Evolutionary conservation across 2,113 vertebrate genomes (phyloP).

Genomic region (Laticauda laticaudata): DNA sequence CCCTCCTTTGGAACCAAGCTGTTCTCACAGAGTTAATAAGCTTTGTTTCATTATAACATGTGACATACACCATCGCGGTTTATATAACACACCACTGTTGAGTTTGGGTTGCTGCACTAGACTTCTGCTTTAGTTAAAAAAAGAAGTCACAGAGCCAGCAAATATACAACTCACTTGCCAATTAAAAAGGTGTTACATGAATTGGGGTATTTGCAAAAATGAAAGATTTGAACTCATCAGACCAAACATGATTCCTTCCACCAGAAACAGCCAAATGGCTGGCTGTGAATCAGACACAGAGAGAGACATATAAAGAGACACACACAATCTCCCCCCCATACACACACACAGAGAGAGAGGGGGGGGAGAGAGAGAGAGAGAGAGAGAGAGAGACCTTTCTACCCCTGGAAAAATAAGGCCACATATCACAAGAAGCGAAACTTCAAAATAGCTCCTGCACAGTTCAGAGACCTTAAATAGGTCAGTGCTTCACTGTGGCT

Average conservation of each 20-base stretch:
- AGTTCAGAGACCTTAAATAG: background rate
- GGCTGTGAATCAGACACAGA: background rate
- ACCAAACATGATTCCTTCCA: background rate
- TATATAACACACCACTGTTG: background rate
- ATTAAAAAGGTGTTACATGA: constrained; percentile 31
- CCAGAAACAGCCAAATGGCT: background rate
- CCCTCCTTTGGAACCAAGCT: constrained; percentile 12
- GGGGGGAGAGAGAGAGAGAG: too few relatives aligned
- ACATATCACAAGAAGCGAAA: constrained; percentile 5
- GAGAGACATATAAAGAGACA: background rate
- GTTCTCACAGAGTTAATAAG: constrained; percentile 38
- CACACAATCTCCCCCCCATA: background rate
- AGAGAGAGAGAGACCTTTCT: background rate
- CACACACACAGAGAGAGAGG: background rate
- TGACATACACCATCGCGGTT: background rate
- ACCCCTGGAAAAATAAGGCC: background rate
- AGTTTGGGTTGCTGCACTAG: background rate
- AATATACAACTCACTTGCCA: background rate
- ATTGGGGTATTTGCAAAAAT: background rate
- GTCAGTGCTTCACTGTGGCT: background rate
- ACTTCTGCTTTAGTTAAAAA: constrained; percentile 20
- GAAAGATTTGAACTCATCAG: background rate
- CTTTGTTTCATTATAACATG: constrained; percentile 27
- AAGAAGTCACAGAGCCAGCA: constrained; percentile 3
- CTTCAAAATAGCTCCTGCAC: background rate